Base-by-base conservation (phyloP, 2,113 vertebrate species). In the Peromyscus californicus region DNA sequence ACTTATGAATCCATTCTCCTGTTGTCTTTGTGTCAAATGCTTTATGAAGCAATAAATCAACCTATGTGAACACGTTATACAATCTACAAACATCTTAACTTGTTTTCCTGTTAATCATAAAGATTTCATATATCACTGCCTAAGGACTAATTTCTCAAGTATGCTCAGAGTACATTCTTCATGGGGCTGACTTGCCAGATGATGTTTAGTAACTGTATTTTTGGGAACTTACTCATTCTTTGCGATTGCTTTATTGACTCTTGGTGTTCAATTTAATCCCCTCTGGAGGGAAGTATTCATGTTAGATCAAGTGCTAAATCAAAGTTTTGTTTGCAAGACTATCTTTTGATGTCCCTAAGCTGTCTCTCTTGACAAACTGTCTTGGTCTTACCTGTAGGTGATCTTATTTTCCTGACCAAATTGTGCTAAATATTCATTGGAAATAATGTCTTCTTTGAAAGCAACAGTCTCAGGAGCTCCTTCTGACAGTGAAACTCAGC, bases 21-120 rank as follows among this genome's bases (percentile, higher is more conserved):
- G 26, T 91, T 95, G 78, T 96, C 80, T 87, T 76, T 90, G 39
- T 87, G 90, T 96, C 97, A 97, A 93, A 85, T 92, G 80, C 75
- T 91, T 96, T 95, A 92, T 94, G 94, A 96, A 97, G 85, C 70
- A 97, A 97, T 97, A 96, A 97, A 98, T 97, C 96, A 97, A 86
- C 76, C 29, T n/a, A 61, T 13, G 61, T 8, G 1, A 87, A 93
- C 59, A 74, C 82, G 45, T 80, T 89, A 74, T 79, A 75, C 7
- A 87, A 85, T 94, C 70, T 70, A 80, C 5, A 94, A 96, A 94
- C 29, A 92, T 92, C 72, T 65, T 97, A 93, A 70, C 67, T 70
- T 48, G 72, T 93, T 88, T 61, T 19, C 36, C 42, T 39, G 22
- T 69, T 74, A 96, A 91, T 89, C 78, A 76, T 69, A 83, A 93